Base-by-base conservation (phyloP, 2,113 vertebrate species). In the Sisor rabdophorus region DNA sequence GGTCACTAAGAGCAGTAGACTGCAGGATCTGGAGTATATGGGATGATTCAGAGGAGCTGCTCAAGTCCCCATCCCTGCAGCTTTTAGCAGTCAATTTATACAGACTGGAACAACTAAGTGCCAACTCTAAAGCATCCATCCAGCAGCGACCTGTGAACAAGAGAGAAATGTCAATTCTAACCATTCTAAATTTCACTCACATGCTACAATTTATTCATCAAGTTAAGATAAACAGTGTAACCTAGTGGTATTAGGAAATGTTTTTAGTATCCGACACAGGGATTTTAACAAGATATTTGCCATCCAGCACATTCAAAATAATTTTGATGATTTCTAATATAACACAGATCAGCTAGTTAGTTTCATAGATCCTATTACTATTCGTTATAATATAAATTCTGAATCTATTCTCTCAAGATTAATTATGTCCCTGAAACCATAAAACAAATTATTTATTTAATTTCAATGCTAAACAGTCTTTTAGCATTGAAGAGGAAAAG, bases 121-220 rank as follows among this genome's bases (percentile, higher is more conserved):
- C 94, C 84, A 98, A 86, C 85, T 99, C 97, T 83, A 99, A 84
- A 80, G 96, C 95, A 44, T 98, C 97, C 92, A 99, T 93, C 97
- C 97, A 99, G 87, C 96, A 98, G 11, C 96, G 93, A 28, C 97
- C 97, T 99, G 87, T 3, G 81, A 0, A 15, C 47, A 63, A 7
- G 3, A 69, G 54, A 28, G 56, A 77, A 9, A 22, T 10, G 52
- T 65, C 8, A 26, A 12, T 10, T 0, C 2, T 22, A n/a, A 50
- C 20, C 7, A 2, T 22, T 24, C 52, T 24, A 44, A 32, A 60
- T 44, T 4, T 44, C 4, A 6, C 10, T 10, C 7, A 11, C 28
- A 24, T 6, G 19, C 15, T 72, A 1, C 4, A 55, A n/a, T 36
- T 30, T 50, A 70, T 53, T 32, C 48, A 48, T 40, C 24, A 63